A percentile compares a stretch with the other conserved stretches of the same genome.
phyloP scores from a whole-genome alignment of 2,888 invertebrate genomes.

The Troilus luridus region DNA sequence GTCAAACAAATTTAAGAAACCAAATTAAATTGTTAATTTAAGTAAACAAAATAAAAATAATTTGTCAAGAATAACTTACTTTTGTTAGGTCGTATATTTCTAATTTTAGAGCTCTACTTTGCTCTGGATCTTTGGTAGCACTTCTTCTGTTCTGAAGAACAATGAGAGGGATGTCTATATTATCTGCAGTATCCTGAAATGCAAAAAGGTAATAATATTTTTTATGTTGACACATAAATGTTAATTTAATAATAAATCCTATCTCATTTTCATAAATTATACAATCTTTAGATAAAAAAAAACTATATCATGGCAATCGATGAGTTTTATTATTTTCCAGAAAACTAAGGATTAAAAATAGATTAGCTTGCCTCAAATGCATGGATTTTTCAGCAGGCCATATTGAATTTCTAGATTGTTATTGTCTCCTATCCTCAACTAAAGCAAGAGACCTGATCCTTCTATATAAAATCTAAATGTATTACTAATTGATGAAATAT shows the following conservation, averaged over 20 bases:
- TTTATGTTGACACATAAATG: background rate
- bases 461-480: no score
- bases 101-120: constrained; percentile 65
- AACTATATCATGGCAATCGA: background rate
- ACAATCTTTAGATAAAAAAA: background rate
- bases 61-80: constrained; percentile 64
- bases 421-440: no score
- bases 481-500: no score
- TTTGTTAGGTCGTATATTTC: constrained; percentile 67
- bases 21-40: no score
- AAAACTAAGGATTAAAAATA: no score
- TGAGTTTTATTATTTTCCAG: no score
- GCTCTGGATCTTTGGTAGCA: constrained; percentile 65
- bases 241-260: background rate
- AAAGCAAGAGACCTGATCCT: no score
- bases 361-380: no score
- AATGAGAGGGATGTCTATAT: constrained; percentile 69
- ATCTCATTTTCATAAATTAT: background rate
- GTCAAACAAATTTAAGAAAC: no score
- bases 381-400: no score
- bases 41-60: background rate
- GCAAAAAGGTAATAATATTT: background rate
- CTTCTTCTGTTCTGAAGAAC: constrained; percentile 68
- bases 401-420: no score
- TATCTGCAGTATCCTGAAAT: constrained; percentile 68